Percentiles rank a stretch among this genome's conserved stretches.
phyloP scores from a whole-genome alignment of 2,113 vertebrate genomes.

The Aphyosemion australe region DNA sequence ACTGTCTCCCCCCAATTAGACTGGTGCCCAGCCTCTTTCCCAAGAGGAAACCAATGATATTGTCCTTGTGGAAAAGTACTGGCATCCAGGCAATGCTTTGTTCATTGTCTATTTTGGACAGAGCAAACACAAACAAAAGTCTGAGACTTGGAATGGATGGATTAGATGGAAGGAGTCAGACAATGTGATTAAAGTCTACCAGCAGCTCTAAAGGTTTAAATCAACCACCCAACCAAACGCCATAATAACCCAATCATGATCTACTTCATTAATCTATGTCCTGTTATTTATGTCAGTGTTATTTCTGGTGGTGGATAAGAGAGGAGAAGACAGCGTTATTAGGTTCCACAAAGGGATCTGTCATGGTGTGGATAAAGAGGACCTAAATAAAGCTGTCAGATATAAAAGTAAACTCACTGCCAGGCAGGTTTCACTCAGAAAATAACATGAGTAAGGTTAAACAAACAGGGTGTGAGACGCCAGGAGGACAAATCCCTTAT shows the following conservation, averaged over 20 bases:
- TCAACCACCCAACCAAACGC: background rate
- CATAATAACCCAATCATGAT: background rate
- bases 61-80: conserved; percentile 81
- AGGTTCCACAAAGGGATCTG: background rate
- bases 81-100: conserved; percentile 72
- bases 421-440: background rate
- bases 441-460: background rate
- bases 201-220: background rate
- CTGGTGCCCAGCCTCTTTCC: conserved; percentile 34
- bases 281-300: background rate
- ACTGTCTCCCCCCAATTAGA: background rate
- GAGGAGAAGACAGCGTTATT: background rate
- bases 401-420: background rate
- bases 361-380: background rate
- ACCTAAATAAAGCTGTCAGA: background rate
- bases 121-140: conserved; percentile 48
- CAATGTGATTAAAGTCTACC: conserved; percentile 1
- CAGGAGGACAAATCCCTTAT: too few species aligned
- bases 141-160: conserved; percentile 22
- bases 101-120: conserved; percentile 73
- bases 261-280: background rate
- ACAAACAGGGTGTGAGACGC: background rate
- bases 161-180: conserved; percentile 10
- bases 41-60: conserved; percentile 66
- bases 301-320: background rate